Conservation (phyloP, 2,888 invertebrate genomes). For the Drosophila atripex region DNA sequence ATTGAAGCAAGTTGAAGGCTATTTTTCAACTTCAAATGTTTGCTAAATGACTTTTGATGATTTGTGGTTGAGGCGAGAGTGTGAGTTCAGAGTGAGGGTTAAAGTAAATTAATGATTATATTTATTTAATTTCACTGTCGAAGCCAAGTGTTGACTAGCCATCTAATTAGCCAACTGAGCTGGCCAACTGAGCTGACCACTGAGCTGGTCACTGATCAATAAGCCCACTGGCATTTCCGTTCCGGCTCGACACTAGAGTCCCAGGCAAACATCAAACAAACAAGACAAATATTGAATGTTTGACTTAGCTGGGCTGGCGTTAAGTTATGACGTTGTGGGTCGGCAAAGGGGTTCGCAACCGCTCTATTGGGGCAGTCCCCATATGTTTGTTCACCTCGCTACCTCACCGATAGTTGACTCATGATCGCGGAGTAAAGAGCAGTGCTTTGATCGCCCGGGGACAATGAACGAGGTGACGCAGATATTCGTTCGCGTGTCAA, state of each 20-base stretch:
- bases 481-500: slow-evolving; percentile 20
- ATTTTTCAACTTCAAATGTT: slow-evolving; percentile 82
- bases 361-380: not conserved
- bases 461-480: slow-evolving; percentile 39
- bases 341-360: not conserved
- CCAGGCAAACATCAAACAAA: slow-evolving; percentile 27
- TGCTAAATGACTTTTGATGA: slow-evolving; percentile 81
- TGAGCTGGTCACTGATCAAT: not conserved
- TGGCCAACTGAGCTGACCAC: not conserved
- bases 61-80: slow-evolving; percentile 59
- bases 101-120: slow-evolving; percentile 79
- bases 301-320: slow-evolving; percentile 19
- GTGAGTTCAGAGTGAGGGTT: slow-evolving; percentile 25
- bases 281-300: slow-evolving; percentile 36
- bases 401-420: slow-evolving; percentile 25
- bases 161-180: slow-evolving; percentile 63
- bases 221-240: slow-evolving; percentile 36
- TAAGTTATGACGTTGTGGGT: slow-evolving; percentile 22
- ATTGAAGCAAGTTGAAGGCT: slow-evolving; percentile 80
- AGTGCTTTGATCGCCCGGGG: slow-evolving; percentile 29
- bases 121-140: slow-evolving; percentile 71
- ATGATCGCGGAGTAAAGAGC: slow-evolving; percentile 11
- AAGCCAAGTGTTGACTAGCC: slow-evolving; percentile 67
- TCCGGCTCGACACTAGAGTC: not conserved
- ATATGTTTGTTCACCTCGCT: not conserved